Base-by-base conservation (phyloP, 2,888 invertebrate species). In the Scaptomyza caliginosa region DNA sequence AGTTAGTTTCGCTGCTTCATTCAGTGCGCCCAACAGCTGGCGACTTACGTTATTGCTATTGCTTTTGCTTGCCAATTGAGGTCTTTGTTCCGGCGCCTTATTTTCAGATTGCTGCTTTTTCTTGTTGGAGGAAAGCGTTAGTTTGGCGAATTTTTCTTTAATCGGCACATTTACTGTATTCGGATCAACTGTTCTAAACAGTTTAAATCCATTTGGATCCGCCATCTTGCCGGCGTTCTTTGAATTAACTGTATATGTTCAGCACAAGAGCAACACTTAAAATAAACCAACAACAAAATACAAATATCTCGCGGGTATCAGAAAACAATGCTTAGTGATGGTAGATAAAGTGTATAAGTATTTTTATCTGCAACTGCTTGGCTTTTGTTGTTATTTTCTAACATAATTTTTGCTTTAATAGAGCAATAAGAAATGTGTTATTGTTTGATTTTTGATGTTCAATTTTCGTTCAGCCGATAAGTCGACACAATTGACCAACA, bases 111-210 rank as follows among this genome's bases (percentile, higher is more conserved):
- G 26, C n/a, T 65, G 62, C 26, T 64, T 50, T 40, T 81, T 77
- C 45, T 74, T 68, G 3, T 70, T 73, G 13, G 91, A 90, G 3
- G 90, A 90, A 2, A 91, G 79, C n/a, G 91, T 91, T 34, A 91
- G 67, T 70, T 91, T 91, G 1, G 90, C 77, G 51, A 91, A 91
- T 67, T 88, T 88, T 6, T 90, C 88, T 69, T 74, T 90, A 2
- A 91, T 77, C 4, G 84, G 85, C 17, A 88, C 77, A 57, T 87
- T 88, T 8, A 90, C 82, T 60, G 88, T 88, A 30, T 75, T 77
- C 10, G 90, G 91, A 79, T 91, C 90, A 11, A 91, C 84, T 10
- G 80, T 76, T 28, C 84, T 77, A 54, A 91, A 83, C 4, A 91
- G 74, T 55, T 88, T 87, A 45, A 89, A 90, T 52, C 56, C 76